Evolutionary conservation across 2,797 vertebrate species (phyloP).

Genomic region (Coregonus ussuriensis): DNA sequence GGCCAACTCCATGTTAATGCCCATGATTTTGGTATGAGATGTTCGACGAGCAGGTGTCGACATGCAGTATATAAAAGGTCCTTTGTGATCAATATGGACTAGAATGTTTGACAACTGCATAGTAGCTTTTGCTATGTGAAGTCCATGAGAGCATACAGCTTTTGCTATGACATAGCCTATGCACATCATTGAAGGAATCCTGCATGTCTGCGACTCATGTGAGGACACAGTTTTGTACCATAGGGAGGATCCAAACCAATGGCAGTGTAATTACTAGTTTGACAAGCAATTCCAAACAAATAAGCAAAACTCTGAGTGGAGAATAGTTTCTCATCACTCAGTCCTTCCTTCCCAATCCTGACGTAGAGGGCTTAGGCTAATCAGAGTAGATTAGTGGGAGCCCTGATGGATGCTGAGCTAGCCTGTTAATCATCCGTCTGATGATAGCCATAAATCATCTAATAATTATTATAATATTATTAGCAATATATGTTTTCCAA

Average conservation of each 20-base stretch:
- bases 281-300: constrained; percentile 65
- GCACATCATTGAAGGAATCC: constrained; percentile 29
- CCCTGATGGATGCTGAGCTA: constrained; percentile 61
- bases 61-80: constrained; percentile 49
- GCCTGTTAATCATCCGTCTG: constrained; percentile 63
- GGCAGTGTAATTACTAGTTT: constrained; percentile 61
- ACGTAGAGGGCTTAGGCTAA: constrained; percentile 72
- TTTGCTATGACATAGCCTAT: constrained; percentile 15
- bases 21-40: no score
- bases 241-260: constrained; percentile 30
- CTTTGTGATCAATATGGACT: constrained; percentile 64
- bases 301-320: constrained; percentile 62
- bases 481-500: constrained; percentile 53
- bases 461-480: constrained; percentile 52
- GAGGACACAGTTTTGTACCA: constrained; percentile 19
- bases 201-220: constrained; percentile 13
- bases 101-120: constrained; percentile 40
- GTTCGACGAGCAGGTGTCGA: no score
- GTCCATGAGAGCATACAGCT: background rate
- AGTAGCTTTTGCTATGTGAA: constrained; percentile 49
- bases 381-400: constrained; percentile 70
- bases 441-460: constrained; percentile 73
- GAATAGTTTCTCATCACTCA: constrained; percentile 62
- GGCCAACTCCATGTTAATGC: no score
- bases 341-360: constrained; percentile 54